Evolutionary conservation across 1,140 invertebrate species (phyloP).

Genomic region (Cyclargus thomasi): DNA sequence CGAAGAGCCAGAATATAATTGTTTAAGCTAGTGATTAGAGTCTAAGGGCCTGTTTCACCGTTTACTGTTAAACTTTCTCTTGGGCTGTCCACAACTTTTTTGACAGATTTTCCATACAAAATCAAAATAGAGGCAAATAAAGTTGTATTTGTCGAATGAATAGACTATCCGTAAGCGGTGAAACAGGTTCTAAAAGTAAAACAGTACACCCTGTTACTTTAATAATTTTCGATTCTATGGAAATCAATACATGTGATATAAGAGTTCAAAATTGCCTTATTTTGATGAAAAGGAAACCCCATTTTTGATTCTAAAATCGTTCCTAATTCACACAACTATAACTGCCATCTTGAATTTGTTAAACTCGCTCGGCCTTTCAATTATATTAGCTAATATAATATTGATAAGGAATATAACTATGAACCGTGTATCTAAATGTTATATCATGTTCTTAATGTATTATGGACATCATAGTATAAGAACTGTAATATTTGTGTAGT

Average conservation of each 20-base stretch:
- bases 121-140: too few species aligned
- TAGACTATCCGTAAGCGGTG: too few species aligned
- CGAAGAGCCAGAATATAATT: too few species aligned
- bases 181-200: too few species aligned
- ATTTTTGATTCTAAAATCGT: neutral
- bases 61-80: too few species aligned
- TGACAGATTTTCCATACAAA: too few species aligned
- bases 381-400: constrained; percentile 5
- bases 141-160: too few species aligned
- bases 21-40: too few species aligned
- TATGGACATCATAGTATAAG: neutral
- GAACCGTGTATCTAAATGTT: neutral
- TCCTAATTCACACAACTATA: neutral
- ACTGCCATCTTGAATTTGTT: neutral
- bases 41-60: too few species aligned
- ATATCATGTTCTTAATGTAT: neutral
- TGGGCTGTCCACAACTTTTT: too few species aligned
- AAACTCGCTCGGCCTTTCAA: constrained; percentile 10
- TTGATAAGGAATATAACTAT: constrained; percentile 4
- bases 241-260: neutral
- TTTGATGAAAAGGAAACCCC: neutral
- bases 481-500: neutral
- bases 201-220: too few species aligned
- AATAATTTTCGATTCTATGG: too few species aligned
- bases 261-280: constrained; percentile 2